Evolutionary conservation across 2,797 vertebrate species (phyloP).

Genomic region (Aratinga solstitialis): DNA sequence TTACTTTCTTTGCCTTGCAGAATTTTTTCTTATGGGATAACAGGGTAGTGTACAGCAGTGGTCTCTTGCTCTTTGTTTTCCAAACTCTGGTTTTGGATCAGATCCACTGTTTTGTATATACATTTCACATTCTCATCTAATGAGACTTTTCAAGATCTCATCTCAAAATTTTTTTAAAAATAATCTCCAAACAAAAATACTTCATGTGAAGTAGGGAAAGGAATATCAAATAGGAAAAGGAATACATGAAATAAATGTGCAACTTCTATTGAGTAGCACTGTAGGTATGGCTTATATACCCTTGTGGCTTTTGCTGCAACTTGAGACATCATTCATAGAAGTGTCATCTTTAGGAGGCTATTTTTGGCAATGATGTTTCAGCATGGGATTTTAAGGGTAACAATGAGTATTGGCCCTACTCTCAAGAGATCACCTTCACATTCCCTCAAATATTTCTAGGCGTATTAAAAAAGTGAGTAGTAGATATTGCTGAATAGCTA

Average conservation of each 20-base stretch:
- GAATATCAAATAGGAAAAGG: not conserved
- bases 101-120: not conserved
- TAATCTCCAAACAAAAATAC: not conserved
- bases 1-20: not conserved
- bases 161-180: not conserved
- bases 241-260: not conserved
- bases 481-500: not conserved
- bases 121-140: not conserved
- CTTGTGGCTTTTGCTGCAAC: not conserved
- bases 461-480: not conserved
- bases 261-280: not conserved
- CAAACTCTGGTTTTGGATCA: not conserved
- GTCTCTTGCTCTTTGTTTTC: not conserved
- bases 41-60: not conserved
- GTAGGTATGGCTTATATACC: not conserved
- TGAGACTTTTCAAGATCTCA: not conserved
- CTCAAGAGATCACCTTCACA: constrained; percentile 59
- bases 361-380: constrained; percentile 62
- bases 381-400: constrained; percentile 43
- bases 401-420: constrained; percentile 24
- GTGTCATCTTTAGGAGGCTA: constrained; percentile 62
- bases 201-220: not conserved
- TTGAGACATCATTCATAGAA: constrained; percentile 19
- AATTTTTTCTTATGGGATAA: not conserved
- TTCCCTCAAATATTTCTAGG: not conserved